Evolutionary conservation across 2,888 invertebrate species (phyloP).

Genomic region (Hoplodrina ambigua): DNA sequence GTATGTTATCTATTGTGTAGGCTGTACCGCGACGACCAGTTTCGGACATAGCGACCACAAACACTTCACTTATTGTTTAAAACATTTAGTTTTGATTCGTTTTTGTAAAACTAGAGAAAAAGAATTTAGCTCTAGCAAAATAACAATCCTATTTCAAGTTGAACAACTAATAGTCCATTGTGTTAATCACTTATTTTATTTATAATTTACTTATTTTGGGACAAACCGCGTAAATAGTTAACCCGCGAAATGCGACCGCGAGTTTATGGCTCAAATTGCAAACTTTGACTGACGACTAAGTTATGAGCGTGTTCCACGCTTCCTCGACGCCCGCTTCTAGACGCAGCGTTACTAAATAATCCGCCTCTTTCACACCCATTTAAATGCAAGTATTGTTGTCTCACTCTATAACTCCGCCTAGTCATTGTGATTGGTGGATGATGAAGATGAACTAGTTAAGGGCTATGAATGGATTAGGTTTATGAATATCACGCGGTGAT

Average conservation of each 20-base stretch:
- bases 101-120: conserved; percentile 3
- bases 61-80: conserved; percentile 54
- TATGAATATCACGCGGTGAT: conserved; percentile 51
- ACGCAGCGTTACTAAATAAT: conserved; percentile 52
- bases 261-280: conserved; percentile 62
- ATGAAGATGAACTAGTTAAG: conserved; percentile 48
- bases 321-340: conserved; percentile 69
- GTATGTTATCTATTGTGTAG: conserved; percentile 86
- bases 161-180: conserved; percentile 29
- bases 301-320: conserved; percentile 50
- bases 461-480: conserved; percentile 64
- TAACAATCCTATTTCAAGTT: neutral
- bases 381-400: conserved; percentile 50
- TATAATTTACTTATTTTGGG: conserved; percentile 26
- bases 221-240: conserved; percentile 58
- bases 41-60: conserved; percentile 70
- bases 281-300: conserved; percentile 72
- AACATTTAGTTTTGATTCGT: conserved; percentile 22
- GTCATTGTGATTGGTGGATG: conserved; percentile 68
- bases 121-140: neutral
- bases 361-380: conserved; percentile 61
- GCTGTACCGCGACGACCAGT: conserved; percentile 81
- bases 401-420: conserved; percentile 73
- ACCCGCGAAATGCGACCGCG: conserved; percentile 46
- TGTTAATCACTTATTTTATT: conserved; percentile 18